Base-by-base conservation (phyloP, 2,797 vertebrate genomes). In the Acrossocheilus wenchowensis region DNA sequence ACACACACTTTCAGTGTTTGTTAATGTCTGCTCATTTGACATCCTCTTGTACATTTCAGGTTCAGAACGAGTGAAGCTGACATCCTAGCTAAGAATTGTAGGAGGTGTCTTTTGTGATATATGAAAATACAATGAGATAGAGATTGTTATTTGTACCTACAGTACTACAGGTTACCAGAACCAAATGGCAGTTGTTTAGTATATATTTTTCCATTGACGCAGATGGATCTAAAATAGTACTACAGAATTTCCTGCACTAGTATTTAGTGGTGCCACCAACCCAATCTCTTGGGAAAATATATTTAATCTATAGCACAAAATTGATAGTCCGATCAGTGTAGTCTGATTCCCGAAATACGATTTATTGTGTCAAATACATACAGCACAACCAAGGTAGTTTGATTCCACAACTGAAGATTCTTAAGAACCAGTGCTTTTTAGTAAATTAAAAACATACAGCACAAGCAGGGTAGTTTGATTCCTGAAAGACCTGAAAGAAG, bases 11-110 rank as follows among this genome's bases (percentile, higher is more conserved):
- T 60, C 75, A 78, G 75, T 71, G 48, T 85, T 78, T 69, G 4
- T 57, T 85, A 68, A 78, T 57, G 48, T 85, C 64, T 85, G 11
- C 48, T 85, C n/a, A 71, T 78, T 17, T 85, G 87, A 77, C 82
- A 81, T 86, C 45, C 60, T 71, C 21, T 52, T 75, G 69, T 77
- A 84, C 19, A 10, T 88, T 73, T 84, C 60, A 82, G n/a, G 62
- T 85, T 88, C 36, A 54, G 80, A 64, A 64, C 3, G 17, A 85
- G 23, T 77, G 11, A 77, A 83, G 50, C 62, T 87, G 75, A 85
- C 62, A 39, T 34, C n/a, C 50, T 68, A n/a, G n/a, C 57, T 41
- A 21, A 60, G 74, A 48, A 62, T 85, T 82, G 60, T 41, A 72
- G 78, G 71, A 60, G 66, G 23, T 77, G 57, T 66, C 12, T n/a